Evolutionary conservation across 2,797 vertebrate genomes (phyloP).

Genomic region (Gallinago nigripennis): DNA sequence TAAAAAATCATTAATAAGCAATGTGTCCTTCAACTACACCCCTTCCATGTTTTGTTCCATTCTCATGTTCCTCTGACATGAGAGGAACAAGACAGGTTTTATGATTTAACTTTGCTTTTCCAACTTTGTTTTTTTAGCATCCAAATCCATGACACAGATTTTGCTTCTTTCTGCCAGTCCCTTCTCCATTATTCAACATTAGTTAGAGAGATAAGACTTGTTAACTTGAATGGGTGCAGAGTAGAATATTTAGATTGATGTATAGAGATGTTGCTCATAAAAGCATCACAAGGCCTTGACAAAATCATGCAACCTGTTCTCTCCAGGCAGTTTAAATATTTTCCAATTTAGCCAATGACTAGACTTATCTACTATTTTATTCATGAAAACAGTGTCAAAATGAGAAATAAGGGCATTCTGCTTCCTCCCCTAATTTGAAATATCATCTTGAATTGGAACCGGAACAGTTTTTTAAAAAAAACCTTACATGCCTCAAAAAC

Average conservation of each 20-base stretch:
- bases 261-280: constrained; percentile 26
- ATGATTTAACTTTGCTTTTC: constrained; percentile 9
- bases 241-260: constrained; percentile 46
- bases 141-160: constrained; percentile 29
- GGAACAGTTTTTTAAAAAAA: constrained; percentile 5
- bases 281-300: constrained; percentile 32
- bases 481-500: background rate
- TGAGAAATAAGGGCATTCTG: constrained; percentile 61
- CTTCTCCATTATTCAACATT: constrained; percentile 61
- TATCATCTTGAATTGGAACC: constrained; percentile 61
- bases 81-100: constrained; percentile 4
- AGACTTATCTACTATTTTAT: constrained; percentile 54
- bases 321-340: constrained; percentile 59
- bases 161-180: constrained; percentile 32
- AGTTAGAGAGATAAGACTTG: constrained; percentile 35
- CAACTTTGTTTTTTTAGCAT: constrained; percentile 12
- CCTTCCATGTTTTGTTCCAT: background rate
- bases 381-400: constrained; percentile 69
- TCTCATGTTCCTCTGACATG: background rate
- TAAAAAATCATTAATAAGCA: constrained; percentile 20
- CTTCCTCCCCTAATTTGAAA: constrained; percentile 56
- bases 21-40: background rate
- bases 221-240: constrained; percentile 18
- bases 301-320: constrained; percentile 59
- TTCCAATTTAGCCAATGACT: constrained; percentile 53